Evolutionary conservation across 1,140 invertebrate genomes (phyloP), one percentile per base, ranked within the genome.

Genomic region (Conus betulinus): DNA sequence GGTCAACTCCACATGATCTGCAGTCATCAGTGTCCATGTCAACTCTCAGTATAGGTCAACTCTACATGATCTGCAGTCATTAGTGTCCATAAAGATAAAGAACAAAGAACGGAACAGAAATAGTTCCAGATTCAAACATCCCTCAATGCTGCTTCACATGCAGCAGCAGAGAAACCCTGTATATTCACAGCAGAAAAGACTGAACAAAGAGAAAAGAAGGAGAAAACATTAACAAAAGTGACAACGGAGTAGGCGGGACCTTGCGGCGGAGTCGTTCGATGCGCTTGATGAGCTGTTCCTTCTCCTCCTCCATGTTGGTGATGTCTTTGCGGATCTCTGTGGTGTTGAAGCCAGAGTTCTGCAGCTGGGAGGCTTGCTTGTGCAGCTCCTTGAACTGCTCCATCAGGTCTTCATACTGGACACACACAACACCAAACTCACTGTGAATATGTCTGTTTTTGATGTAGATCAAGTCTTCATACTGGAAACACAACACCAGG

Each of bases 291-390:
- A 97, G 95, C 91, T 97, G 97, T 93, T 98, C 97, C 94, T 97
- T 97, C 94, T 98, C 98, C 55, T 97, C 97, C 91, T 98, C 97
- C 97, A 98, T 98, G 67, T 97, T 97, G 92, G 97, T 96, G 15
- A 98, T 97, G 93, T 98, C 97, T 91, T 97, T 97, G 88, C 93
- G 95, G 82, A 96, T 95, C 91, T 96, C 96, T 10, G 92, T 89
- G 6, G 96, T 96, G 51, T 96, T 96, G 91, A 96, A 96, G 0
- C 96, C 96, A 91, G 96, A 96, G 89, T 96, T 96, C 91, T 97
- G 97, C 86, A 97, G 95, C 39, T 96, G 94, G 90, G 97, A 97
- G 84, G 96, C 96, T 93, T 97, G 96, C 92, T 97, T 98, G 93
- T 98, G 98, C 3, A 97, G 95, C 6, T 96, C 96, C 95, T 98